Conservation (phyloP, 2,797 vertebrate genomes). For the Sebastes itinus region DNA sequence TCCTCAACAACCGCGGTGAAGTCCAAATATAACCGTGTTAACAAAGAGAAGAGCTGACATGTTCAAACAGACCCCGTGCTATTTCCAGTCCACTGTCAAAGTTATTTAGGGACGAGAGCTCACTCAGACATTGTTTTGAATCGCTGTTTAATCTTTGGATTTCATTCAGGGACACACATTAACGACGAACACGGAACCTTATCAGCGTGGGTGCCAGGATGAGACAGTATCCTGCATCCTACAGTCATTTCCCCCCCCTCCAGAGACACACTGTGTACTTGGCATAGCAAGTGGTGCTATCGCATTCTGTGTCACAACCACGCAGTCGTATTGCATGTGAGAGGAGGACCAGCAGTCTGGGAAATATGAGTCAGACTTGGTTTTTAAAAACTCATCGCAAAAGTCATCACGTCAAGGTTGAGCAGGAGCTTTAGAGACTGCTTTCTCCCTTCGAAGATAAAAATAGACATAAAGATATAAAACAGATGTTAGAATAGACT, state of each 20-base stretch:
- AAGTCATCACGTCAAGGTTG: constrained; percentile 52
- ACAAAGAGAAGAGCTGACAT: constrained; percentile 41
- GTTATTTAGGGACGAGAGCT: constrained; percentile 43
- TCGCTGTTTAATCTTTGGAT: constrained; percentile 35
- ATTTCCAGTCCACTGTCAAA: constrained; percentile 43
- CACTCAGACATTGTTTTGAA: constrained; percentile 36
- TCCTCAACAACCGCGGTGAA: constrained; percentile 12
- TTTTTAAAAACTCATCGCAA: constrained; percentile 46
- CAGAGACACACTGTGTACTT: constrained; percentile 72
- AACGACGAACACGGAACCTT: constrained; percentile 43
- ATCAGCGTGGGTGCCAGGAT: constrained; percentile 48
- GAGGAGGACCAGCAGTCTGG: constrained; percentile 64
- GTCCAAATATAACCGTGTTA: constrained; percentile 39
- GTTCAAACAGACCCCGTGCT: constrained; percentile 5
- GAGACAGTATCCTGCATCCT: constrained; percentile 54
- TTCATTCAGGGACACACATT: constrained; percentile 41
- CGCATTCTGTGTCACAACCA: constrained; percentile 69
- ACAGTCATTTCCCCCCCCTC: constrained; percentile 1
- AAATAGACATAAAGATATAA: constrained; percentile 9
- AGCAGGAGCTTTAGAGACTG: constrained; percentile 21
- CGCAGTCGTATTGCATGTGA: constrained; percentile 67
- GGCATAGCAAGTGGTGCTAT: constrained; percentile 71
- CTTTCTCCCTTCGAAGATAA: neutral
- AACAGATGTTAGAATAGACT: neutral
- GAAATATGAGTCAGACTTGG: constrained; percentile 68